Percentiles rank a stretch among this genome's conserved stretches.
Conservation (phyloP, 2,888 invertebrate species). For the Temnothorax rugatulus region DNA sequence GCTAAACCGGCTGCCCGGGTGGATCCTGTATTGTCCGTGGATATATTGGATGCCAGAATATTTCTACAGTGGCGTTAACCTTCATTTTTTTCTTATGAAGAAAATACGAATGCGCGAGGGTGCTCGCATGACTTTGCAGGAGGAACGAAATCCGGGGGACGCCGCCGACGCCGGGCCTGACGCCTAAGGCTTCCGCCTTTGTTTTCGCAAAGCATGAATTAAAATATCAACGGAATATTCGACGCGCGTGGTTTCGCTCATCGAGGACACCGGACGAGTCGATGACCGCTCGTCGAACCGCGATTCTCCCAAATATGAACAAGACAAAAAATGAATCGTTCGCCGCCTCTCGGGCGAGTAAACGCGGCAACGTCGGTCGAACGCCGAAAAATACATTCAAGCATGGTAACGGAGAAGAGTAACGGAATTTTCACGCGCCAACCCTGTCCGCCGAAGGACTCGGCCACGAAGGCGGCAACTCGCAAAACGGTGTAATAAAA, state of each 20-base stretch:
- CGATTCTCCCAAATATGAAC: neutral
- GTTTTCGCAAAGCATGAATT: slow-evolving; percentile 14
- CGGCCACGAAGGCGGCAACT: no score
- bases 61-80: no score
- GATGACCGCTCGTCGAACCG: neutral
- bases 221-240: neutral
- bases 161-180: no score
- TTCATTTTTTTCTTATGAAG: no score
- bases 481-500: neutral
- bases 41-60: no score
- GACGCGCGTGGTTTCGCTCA: no score
- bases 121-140: no score
- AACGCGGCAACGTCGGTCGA: neutral
- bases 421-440: slow-evolving; percentile 9
- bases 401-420: no score
- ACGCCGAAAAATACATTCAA: neutral
- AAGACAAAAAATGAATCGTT: neutral
- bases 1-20: neutral
- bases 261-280: neutral
- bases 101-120: neutral
- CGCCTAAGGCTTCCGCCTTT: no score
- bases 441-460: neutral
- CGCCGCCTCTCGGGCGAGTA: neutral
- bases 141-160: neutral
- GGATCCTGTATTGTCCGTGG: no score